Conservation (phyloP, 37 sponge, comb jelly and placozoan species). For the Beroe forskalii region DNA sequence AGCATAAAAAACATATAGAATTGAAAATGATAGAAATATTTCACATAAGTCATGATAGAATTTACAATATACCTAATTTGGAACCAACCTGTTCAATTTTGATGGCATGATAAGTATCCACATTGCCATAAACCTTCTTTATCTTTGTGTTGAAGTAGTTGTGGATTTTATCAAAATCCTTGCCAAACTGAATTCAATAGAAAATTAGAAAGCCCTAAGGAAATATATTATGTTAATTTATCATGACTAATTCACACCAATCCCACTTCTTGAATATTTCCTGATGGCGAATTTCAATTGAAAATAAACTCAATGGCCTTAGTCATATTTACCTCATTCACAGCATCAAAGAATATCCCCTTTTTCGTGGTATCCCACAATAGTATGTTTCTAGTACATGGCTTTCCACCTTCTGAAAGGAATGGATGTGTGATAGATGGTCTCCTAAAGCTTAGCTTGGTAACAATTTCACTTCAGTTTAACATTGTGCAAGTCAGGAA, state of each 20-base stretch:
- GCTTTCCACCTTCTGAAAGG: no score
- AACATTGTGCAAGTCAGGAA: no score
- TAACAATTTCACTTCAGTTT: no score
- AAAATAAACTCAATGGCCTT: no score
- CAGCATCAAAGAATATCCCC: conserved; percentile 48
- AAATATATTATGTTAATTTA: no score
- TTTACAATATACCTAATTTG: no score
- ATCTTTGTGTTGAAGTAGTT: conserved; percentile 57
- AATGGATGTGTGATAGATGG: no score
- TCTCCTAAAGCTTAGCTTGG: no score
- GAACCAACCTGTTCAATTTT: conserved; percentile 58
- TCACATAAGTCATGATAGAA: no score
- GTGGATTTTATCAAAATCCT: conserved; percentile 58
- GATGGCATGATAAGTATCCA: conserved; percentile 29
- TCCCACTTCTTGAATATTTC: neutral
- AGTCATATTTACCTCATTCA: conserved; percentile 50
- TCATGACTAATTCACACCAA: no score
- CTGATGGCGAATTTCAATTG: no score
- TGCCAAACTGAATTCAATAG: conserved; percentile 57
- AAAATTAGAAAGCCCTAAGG: no score
- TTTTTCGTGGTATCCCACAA: conserved; percentile 58
- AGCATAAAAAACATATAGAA: neutral
- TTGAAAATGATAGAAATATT: neutral
- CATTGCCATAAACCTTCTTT: conserved; percentile 37
- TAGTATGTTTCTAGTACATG: neutral